A percentile compares a stretch with the other conserved stretches of the same genome.
Evolutionary conservation across 2,888 invertebrate genomes (phyloP).

Genomic region (Sinopyrophorus schimmeli): DNA sequence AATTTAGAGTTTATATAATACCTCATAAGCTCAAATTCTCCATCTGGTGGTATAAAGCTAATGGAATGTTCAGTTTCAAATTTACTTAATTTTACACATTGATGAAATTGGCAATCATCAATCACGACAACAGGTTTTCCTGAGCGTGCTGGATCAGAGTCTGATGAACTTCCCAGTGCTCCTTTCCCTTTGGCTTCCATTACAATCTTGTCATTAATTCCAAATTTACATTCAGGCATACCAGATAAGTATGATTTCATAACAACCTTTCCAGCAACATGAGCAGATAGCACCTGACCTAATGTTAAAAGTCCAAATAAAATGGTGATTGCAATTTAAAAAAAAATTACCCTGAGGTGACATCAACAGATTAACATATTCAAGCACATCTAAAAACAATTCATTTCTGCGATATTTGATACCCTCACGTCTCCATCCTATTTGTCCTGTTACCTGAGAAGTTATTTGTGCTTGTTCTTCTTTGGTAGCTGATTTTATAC

Average conservation of each 20-base stretch:
- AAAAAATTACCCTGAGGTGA: constrained; percentile 85
- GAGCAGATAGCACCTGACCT: constrained; percentile 98
- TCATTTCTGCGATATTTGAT: constrained; percentile 99
- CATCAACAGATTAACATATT: constrained; percentile 99
- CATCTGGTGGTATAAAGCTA: constrained; percentile 99
- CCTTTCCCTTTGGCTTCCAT: constrained; percentile 93
- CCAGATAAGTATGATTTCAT: constrained; percentile 99
- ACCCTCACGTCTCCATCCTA: constrained; percentile 98
- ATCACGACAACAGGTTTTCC: constrained; percentile 99
- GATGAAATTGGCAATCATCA: constrained; percentile 99
- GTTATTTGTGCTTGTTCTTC: constrained; percentile 99
- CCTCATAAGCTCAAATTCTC: constrained; percentile 99
- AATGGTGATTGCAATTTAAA: constrained; percentile 2
- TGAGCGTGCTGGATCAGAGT: constrained; percentile 80
- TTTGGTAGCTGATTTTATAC: constrained; percentile 97
- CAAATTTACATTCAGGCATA: constrained; percentile 99
- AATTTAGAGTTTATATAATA: constrained; percentile 46
- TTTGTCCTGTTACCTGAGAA: constrained; percentile 94
- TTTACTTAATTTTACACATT: constrained; percentile 99
- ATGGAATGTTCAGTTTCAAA: constrained; percentile 99
- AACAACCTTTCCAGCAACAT: constrained; percentile 98
- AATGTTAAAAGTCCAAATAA: constrained; percentile 21
- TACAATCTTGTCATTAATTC: constrained; percentile 98
- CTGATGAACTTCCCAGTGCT: constrained; percentile 65
- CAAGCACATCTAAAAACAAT: constrained; percentile 96